Conservation (phyloP, 2,888 invertebrate species). For the Acleris emargana region DNA sequence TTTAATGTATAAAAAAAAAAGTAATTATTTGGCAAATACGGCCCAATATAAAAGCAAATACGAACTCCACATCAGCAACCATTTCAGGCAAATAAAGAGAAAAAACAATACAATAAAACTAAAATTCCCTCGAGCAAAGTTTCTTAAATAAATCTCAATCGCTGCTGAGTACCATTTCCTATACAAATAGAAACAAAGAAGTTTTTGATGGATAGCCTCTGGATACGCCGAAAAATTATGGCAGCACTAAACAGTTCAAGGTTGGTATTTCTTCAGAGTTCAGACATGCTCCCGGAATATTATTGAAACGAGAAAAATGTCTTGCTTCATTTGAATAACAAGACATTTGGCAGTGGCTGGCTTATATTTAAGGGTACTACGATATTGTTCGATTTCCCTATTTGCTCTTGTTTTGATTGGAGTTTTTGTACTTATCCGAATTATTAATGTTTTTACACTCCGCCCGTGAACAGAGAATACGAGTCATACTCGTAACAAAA, state of each 20-base stretch:
- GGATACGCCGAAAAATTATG: constrained; percentile 5
- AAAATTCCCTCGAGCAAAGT: constrained; percentile 2
- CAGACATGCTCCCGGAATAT: neutral
- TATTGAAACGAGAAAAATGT: constrained; percentile 4
- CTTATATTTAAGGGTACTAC: neutral
- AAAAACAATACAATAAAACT: constrained; percentile 19
- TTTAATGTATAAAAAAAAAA: no score
- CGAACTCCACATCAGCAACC: no score
- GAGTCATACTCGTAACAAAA: no score
- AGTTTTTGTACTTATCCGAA: no score
- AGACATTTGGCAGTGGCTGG: neutral
- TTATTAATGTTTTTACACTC: no score
- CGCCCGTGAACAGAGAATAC: no score
- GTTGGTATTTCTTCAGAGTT: neutral
- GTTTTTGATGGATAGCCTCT: constrained; percentile 11
- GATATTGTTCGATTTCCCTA: no score
- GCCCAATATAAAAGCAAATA: no score
- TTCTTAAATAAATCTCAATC: constrained; percentile 16
- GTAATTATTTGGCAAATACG: no score
- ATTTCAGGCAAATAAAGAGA: constrained; percentile 9
- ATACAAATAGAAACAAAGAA: constrained; percentile 10
- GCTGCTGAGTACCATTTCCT: constrained; percentile 2
- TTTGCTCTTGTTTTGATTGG: no score
- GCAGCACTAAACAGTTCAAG: neutral
- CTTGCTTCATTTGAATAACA: neutral